These are phyloP conservation scores for Drosophila biarmipes DNA, from an alignment of 1,140 invertebrate species.

Conservation along the genomic window DNA sequence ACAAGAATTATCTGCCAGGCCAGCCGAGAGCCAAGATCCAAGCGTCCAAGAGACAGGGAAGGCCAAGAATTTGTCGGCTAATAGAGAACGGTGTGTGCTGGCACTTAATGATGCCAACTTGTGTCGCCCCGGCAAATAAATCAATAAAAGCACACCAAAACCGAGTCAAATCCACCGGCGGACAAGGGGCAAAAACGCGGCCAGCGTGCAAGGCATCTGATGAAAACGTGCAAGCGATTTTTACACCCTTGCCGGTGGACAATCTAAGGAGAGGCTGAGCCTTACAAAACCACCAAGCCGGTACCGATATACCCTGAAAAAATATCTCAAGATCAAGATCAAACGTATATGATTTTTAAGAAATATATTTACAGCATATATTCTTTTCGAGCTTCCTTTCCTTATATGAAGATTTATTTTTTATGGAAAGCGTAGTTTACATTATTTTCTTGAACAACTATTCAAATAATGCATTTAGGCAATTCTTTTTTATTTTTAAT, in stretches of 20 bases:
- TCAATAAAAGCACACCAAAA: constrained; percentile 53
- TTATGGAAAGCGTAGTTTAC: no score
- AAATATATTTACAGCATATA: no score
- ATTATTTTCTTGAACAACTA: no score
- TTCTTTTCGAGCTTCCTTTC: no score
- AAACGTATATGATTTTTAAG: background rate
- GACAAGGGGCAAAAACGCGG: constrained; percentile 14
- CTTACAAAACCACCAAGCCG: background rate
- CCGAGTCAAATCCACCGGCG: constrained; percentile 4
- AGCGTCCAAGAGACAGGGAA: constrained; percentile 71
- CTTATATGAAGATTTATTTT: no score
- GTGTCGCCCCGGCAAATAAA: constrained; percentile 69
- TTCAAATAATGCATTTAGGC: no score
- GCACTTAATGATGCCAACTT: constrained; percentile 82
- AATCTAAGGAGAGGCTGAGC: constrained; percentile 11
- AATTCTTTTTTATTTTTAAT: no score
- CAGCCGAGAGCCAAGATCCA: background rate
- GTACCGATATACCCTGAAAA: background rate
- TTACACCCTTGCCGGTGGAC: constrained; percentile 32
- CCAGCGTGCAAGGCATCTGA: constrained; percentile 26
- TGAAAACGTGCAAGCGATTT: constrained; percentile 34
- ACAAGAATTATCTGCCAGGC: constrained; percentile 72
- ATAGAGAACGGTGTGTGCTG: constrained; percentile 77
- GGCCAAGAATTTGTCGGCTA: constrained; percentile 83
- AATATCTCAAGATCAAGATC: background rate